Conservation (phyloP, 2,113 vertebrate genomes). For the Pantherophis guttatus region DNA sequence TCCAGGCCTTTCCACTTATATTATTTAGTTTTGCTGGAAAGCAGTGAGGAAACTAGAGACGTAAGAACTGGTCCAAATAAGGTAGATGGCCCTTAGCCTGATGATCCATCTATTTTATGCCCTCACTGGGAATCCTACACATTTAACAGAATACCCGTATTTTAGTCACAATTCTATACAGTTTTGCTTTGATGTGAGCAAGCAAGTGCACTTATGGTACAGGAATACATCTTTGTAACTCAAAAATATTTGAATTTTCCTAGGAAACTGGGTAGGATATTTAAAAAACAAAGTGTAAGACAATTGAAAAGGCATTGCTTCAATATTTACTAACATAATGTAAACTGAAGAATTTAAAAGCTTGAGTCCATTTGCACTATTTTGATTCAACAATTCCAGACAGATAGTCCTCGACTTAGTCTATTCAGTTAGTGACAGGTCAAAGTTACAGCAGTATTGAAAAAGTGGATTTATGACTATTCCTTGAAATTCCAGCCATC, state of each 20-base stretch:
- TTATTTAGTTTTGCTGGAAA: not conserved
- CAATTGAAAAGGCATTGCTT: not conserved
- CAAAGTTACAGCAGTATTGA: not conserved
- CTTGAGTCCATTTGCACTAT: not conserved
- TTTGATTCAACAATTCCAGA: not conserved
- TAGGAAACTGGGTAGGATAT: not conserved
- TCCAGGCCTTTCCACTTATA: not conserved
- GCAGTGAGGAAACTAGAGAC: not conserved
- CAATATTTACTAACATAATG: not conserved
- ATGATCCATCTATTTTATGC: not conserved
- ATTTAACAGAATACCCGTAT: not conserved
- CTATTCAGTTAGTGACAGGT: not conserved
- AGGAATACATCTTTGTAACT: not conserved
- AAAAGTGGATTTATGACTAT: not conserved
- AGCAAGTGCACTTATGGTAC: not conserved
- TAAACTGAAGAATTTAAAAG: conserved; percentile 10
- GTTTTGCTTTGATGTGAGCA: not conserved
- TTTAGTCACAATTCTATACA: conserved; percentile 1
- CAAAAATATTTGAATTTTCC: conserved; percentile 1
- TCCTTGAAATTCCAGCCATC: not conserved
- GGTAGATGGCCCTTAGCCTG: not conserved
- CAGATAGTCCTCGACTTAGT: not conserved
- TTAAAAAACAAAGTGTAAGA: not conserved
- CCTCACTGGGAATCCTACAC: not conserved
- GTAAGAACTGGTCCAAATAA: not conserved